A percentile compares a stretch with the other conserved stretches of the same genome.
These are phyloP conservation scores for Pseudobourletiella spinata DNA, from an alignment of 1,140 invertebrate genomes.

Conservation along the genomic window DNA sequence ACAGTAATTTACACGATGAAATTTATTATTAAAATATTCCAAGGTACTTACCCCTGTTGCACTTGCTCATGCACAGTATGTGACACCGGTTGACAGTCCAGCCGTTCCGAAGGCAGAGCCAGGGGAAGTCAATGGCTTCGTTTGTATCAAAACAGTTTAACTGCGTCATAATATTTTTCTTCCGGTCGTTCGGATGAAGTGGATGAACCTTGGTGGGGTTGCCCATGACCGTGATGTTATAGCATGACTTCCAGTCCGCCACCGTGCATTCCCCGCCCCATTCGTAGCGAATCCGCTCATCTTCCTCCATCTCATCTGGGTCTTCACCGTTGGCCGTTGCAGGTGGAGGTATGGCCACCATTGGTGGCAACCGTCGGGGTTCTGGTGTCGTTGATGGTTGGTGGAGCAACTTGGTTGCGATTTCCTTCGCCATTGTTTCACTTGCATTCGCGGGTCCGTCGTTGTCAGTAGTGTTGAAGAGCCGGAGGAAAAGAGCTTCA, in stretches of 20 bases:
- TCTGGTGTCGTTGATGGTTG: too few species aligned
- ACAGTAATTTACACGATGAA: not conserved
- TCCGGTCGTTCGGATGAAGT: not conserved
- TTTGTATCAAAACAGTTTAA: slow-evolving; percentile 1
- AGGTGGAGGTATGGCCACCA: not conserved
- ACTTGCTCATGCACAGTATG: slow-evolving; percentile 12
- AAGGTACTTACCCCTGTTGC: slow-evolving; percentile 4
- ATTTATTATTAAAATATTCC: not conserved
- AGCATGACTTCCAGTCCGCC: slow-evolving; percentile 13
- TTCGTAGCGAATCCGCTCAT: slow-evolving; percentile 3
- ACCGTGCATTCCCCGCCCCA: slow-evolving; percentile 14
- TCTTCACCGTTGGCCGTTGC: too few species aligned
- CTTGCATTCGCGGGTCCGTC: not conserved
- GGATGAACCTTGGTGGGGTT: not conserved
- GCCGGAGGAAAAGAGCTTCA: not conserved
- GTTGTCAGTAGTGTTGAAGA: not conserved
- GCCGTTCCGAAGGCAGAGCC: slow-evolving; percentile 20
- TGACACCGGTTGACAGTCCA: slow-evolving; percentile 22
- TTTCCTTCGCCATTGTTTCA: not conserved
- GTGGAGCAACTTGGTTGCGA: too few species aligned
- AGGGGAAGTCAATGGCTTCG: slow-evolving; percentile 1
- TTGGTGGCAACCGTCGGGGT: not conserved
- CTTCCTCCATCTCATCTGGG: not conserved
- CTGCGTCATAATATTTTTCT: not conserved
- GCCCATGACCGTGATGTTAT: not conserved